These are phyloP conservation scores for Boleophthalmus pectinirostris DNA, from an alignment of 2,113 vertebrate species.

Conservation along the genomic window DNA sequence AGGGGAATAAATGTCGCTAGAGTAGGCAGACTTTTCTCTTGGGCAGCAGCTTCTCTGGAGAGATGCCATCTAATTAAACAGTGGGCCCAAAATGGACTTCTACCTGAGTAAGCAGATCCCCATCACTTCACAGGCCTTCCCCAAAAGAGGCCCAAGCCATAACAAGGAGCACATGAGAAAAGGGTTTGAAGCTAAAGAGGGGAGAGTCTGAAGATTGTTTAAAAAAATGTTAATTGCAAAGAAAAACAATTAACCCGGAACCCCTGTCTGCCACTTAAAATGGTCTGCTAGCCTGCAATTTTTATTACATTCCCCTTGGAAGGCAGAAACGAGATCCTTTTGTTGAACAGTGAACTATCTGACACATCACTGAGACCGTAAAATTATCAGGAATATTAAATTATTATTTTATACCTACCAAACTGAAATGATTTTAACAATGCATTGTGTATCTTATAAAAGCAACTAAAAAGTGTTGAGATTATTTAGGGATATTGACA, in stretches of 20 bases:
- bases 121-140: conserved; percentile 33
- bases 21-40: conserved; percentile 22
- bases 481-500: no score
- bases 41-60: conserved; percentile 33
- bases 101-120: conserved; percentile 66
- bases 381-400: not conserved
- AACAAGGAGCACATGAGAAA: conserved; percentile 12
- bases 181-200: not conserved
- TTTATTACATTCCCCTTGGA: no score
- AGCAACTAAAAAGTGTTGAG: no score
- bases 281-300: no score
- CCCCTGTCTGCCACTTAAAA: not conserved
- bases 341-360: no score
- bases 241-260: not conserved
- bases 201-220: not conserved
- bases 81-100: conserved; percentile 47
- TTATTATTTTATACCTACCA: not conserved
- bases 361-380: no score
- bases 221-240: not conserved
- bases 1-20: conserved; percentile 31
- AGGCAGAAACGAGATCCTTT: no score
- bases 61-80: conserved; percentile 50
- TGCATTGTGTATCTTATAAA: no score
- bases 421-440: no score
- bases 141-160: conserved; percentile 37